Conservation (phyloP, 2,888 invertebrate species). For the Cloeon dipterum region DNA sequence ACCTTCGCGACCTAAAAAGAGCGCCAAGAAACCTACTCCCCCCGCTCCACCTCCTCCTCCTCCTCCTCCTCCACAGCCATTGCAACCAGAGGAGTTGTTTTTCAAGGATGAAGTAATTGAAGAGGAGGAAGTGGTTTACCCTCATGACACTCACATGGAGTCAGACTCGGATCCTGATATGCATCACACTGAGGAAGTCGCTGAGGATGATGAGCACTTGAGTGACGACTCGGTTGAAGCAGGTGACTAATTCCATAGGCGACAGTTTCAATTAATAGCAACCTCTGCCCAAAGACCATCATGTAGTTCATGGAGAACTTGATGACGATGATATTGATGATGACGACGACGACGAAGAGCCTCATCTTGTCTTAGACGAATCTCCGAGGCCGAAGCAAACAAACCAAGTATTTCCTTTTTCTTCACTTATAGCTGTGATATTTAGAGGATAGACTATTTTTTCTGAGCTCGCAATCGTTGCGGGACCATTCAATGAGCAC, state of each 20-base stretch:
- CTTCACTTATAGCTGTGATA: too few relatives aligned
- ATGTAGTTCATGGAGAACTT: background rate
- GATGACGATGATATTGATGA: conserved; percentile 19
- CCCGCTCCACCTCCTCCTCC: background rate
- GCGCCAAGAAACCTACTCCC: background rate
- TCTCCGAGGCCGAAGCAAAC: background rate
- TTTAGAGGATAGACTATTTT: too few relatives aligned
- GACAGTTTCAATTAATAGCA: too few relatives aligned
- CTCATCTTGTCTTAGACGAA: conserved; percentile 1
- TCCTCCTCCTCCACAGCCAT: background rate
- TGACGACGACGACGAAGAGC: conserved; percentile 10
- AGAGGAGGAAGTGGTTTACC: background rate
- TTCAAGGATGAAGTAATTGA: background rate
- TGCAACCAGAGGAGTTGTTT: background rate
- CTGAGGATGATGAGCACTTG: background rate
- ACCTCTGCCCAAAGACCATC: too few relatives aligned
- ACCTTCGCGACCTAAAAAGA: conserved; percentile 2
- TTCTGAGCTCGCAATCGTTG: background rate
- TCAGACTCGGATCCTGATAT: background rate
- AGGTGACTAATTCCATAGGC: background rate
- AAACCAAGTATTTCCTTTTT: background rate
- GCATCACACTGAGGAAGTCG: background rate
- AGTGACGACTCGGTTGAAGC: conserved; percentile 2
- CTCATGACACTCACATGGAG: background rate
- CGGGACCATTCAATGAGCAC: too few relatives aligned